Percentiles rank a stretch among this genome's conserved stretches.
phyloP scores from a whole-genome alignment of 2,888 invertebrate genomes.

The Microdon myrmicae region DNA sequence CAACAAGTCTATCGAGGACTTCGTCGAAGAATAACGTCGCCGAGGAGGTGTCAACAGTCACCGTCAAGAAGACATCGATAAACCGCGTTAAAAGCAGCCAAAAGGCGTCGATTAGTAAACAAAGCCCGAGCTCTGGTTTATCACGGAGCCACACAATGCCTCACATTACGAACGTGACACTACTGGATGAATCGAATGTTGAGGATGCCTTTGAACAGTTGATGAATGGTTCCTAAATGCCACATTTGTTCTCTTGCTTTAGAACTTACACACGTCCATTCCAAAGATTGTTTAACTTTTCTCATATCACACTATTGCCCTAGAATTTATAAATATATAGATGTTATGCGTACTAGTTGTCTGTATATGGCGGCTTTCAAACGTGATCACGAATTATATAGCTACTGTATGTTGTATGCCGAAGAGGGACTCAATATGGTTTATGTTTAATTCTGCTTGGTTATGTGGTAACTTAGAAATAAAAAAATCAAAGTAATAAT shows the following conservation, averaged over 20 bases:
- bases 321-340: conserved; percentile 48
- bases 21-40: conserved; percentile 55
- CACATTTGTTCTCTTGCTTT: conserved; percentile 17
- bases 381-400: conserved; percentile 28
- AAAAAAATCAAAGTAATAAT: conserved; percentile 11
- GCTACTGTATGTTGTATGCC: conserved; percentile 46
- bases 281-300: no score
- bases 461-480: conserved; percentile 42
- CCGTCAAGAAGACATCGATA: conserved; percentile 60
- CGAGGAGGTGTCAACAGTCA: conserved; percentile 18
- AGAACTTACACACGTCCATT: conserved; percentile 37
- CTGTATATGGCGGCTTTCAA: conserved; percentile 34
- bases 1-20: conserved; percentile 59
- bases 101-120: conserved; percentile 67
- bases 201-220: conserved; percentile 90
- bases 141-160: conserved; percentile 82
- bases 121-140: conserved; percentile 69
- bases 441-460: conserved; percentile 49
- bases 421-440: conserved; percentile 51
- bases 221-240: conserved; percentile 70
- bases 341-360: conserved; percentile 44
- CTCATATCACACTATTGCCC: conserved; percentile 46
- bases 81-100: conserved; percentile 69
- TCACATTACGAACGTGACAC: conserved; percentile 73
- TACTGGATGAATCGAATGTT: conserved; percentile 82